Base-by-base conservation (phyloP, 2,113 vertebrate genomes). In the Mustelus asterias region DNA sequence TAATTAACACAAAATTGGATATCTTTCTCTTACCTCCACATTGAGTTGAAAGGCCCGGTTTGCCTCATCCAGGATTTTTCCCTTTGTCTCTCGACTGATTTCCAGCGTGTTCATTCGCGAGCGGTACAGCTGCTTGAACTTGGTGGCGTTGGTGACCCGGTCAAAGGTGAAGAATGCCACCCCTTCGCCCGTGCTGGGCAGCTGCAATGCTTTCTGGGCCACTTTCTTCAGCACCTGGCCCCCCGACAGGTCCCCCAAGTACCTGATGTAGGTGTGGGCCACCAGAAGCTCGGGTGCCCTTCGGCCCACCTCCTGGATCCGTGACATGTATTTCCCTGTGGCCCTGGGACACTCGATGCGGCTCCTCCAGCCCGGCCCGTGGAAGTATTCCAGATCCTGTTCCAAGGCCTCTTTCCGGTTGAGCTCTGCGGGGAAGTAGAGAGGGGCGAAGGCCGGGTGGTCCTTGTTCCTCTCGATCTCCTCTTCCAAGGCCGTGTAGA, bases 111-210 rank as follows among this genome's bases (percentile, higher is more conserved):
- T 99, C 99, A 99, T 99, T 9, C 98, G 98, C 96, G 98, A 97
- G n/a, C 99, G 98, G 96, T 99, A 99, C 65, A 99, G 98, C 97
- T 99, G 99, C 96, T 99, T 99, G 97, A 99, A 99, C 95, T 98
- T 98, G 96, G 98, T 98, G 83, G 98, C 98, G 0, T 97, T 99
- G 97, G 97, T 98, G 9, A 99, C 97, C 1, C 97, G 97, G 0
- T 98, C 98, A 1, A 99, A 99, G n/a, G 97, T 97, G 97, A 99
- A 99, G 97, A 99, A 99, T 0, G 98, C 97, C 97, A 99, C 96
- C 37, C 99, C 99, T 41, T 99, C 98, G 0, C 97, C 97, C 0
- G 97, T 97, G 96, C 89, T 96, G 85, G 97, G 97, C 96, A 99
- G 97, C 76, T 97, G 97, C 96, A 99, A 97, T 69, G 98, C 98